Evolutionary conservation across 2,113 vertebrate genomes (phyloP), one percentile per base, ranked within the genome.

Genomic region (Gobius niger): DNA sequence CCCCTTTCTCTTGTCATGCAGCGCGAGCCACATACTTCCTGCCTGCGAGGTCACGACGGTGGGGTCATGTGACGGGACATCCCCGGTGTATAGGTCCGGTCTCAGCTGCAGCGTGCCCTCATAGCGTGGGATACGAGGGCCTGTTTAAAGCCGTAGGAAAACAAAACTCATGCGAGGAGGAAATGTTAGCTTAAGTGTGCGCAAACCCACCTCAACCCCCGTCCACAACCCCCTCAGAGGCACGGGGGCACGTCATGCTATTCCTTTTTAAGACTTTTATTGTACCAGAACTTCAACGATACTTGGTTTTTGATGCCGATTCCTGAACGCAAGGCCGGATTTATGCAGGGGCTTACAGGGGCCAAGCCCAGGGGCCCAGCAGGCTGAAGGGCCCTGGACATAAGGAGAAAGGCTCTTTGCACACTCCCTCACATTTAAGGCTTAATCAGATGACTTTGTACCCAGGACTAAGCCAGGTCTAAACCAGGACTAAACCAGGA

Each of bases 181-280:
- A 91, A 88, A 81, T 85, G 87, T 92, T 86, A 85, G 87, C 90
- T 92, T 91, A 90, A 86, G 81, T 84, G 73, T 75, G 82, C 88
- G 89, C 87, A 87, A 84, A 72, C 88, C 75, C 82, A 68, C 57
- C 16, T 75, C 67, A 70, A 81, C 81, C 82, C 74, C 77, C 82
- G 64, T 67, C 77, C 80, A 80, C 73, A 84, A 54, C 24, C 54
- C 80, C 79, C 86, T 87, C 82, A 81, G 67, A 85, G 83, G 76
- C 74, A 73, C 78, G 63, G 47, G 64, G 19, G 15, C 11, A 78
- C 84, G 70, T 73, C 73, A 82, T 78, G n/a, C 61, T 78, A 65
- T 82, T 85, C 80, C 75, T 13, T 86, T 82, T 82, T 70, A 87
- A 88, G 82, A n/a, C n/a, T n/a, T n/a, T n/a, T n/a, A n/a, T n/a